Conservation (phyloP, 2,113 vertebrate species). For the Pardalotus punctatus region DNA sequence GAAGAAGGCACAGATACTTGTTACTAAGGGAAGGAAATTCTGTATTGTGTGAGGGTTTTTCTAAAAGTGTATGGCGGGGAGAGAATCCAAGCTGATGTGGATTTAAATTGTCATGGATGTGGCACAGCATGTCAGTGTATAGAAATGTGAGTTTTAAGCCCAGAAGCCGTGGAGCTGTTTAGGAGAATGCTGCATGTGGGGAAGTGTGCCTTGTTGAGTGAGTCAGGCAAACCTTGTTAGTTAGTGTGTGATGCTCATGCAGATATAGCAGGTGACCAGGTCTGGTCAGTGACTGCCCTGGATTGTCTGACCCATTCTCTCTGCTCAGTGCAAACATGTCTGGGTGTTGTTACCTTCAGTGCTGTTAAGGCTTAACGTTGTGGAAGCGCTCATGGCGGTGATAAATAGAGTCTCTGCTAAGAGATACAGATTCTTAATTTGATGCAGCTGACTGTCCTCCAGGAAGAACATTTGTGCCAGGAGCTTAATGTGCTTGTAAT, state of each 20-base stretch:
- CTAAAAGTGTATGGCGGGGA: neutral
- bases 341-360: neutral
- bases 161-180: neutral
- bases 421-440: neutral
- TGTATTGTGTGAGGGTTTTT: neutral
- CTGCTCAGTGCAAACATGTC: neutral
- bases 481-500: neutral
- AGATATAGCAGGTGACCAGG: neutral
- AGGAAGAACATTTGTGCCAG: neutral
- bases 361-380: neutral
- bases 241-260: neutral
- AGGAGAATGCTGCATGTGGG: neutral
- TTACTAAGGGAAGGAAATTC: neutral
- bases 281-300: neutral
- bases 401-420: neutral
- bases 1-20: neutral
- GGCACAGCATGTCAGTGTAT: fast-evolving
- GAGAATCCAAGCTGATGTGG: neutral
- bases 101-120: neutral
- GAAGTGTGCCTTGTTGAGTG: neutral
- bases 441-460: neutral
- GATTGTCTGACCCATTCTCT: neutral
- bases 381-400: neutral
- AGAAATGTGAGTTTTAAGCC: neutral
- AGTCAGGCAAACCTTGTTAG: neutral